These are phyloP conservation scores for Tetramorium alpestre DNA, from an alignment of 1,140 invertebrate species.

Conservation along the genomic window DNA sequence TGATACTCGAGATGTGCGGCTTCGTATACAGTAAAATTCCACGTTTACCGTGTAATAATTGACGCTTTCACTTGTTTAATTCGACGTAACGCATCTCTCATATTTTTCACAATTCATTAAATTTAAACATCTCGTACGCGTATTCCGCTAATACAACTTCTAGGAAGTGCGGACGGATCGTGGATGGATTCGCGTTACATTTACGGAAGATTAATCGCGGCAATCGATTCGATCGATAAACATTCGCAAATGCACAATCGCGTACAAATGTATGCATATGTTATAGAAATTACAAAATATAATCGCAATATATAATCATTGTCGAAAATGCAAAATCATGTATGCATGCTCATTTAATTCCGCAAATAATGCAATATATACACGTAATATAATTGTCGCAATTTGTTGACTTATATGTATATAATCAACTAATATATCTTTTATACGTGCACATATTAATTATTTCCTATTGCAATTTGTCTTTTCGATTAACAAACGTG, in stretches of 20 bases:
- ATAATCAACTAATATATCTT: background rate
- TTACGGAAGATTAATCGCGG: background rate
- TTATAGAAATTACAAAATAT: background rate
- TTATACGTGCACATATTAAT: background rate
- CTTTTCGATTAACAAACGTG: background rate
- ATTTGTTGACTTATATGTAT: background rate
- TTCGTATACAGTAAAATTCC: background rate
- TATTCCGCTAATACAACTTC: background rate
- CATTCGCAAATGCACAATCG: background rate
- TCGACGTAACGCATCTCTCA: conserved; percentile 16
- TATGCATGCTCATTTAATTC: background rate
- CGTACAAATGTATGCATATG: background rate
- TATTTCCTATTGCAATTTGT: background rate
- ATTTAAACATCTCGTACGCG: background rate
- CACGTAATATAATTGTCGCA: background rate
- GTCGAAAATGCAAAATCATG: background rate
- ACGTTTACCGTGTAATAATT: conserved; percentile 10
- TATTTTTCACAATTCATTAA: background rate
- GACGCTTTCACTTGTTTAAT: conserved; percentile 33
- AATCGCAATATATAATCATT: background rate
- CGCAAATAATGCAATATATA: background rate
- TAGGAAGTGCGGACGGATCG: background rate
- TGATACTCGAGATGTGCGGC: background rate
- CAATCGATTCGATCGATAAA: background rate
- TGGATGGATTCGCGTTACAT: background rate